A percentile compares a stretch with the other conserved stretches of the same genome.
Conservation (phyloP, 1,140 invertebrate genomes). For the Megathymus violae region DNA sequence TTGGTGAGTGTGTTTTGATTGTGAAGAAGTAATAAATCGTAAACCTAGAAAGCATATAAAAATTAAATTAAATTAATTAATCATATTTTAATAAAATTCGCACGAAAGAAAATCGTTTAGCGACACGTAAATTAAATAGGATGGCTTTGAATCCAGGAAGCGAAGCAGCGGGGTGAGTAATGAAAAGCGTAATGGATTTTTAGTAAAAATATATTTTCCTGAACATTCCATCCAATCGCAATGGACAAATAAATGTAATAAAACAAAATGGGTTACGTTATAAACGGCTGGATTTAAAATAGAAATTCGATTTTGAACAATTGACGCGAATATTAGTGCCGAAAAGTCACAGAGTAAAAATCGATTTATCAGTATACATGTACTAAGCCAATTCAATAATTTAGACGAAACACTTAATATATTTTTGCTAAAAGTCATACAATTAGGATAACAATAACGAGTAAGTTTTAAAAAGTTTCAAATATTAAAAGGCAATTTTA, state of each 20-base stretch:
- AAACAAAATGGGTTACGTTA: conserved; percentile 59
- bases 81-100: not conserved
- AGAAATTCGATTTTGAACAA: conserved; percentile 43
- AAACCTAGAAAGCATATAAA: conserved; percentile 3
- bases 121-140: conserved; percentile 10
- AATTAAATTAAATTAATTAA: not conserved
- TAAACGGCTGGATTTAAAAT: conserved; percentile 75
- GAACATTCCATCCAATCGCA: conserved; percentile 70
- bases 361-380: conserved; percentile 35
- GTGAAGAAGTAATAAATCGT: conserved; percentile 10
- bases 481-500: conserved; percentile 60
- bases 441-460: conserved; percentile 41
- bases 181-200: conserved; percentile 75
- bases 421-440: conserved; percentile 37
- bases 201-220: conserved; percentile 79
- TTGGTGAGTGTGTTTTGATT: conserved; percentile 16
- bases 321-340: conserved; percentile 38
- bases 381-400: conserved; percentile 41
- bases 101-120: conserved; percentile 13
- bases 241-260: conserved; percentile 73
- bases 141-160: conserved; percentile 38
- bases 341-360: conserved; percentile 35
- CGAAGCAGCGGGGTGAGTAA: conserved; percentile 67
- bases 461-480: conserved; percentile 37
- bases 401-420: conserved; percentile 38